phyloP scores from a whole-genome alignment of 2,113 vertebrate genomes.

The Calidris pygmaea region DNA sequence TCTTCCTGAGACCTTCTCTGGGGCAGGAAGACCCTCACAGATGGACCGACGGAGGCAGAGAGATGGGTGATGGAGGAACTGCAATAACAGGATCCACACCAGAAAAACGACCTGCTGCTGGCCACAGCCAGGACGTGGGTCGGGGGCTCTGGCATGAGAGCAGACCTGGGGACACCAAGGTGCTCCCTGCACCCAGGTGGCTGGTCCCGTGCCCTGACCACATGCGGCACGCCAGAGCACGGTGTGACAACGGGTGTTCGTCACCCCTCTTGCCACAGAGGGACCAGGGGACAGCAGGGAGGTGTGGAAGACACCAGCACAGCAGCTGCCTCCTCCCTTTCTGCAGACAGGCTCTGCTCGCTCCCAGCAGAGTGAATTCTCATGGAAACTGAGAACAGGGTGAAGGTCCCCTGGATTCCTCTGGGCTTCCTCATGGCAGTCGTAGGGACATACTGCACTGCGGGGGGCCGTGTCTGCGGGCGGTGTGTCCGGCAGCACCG shows the following conservation, averaged over 20 bases:
- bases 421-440: not conserved
- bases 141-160: not conserved
- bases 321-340: fast-evolving
- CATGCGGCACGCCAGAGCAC: no score
- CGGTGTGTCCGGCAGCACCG: fast-evolving
- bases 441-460: fast-evolving
- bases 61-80: not conserved
- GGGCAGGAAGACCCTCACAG: not conserved
- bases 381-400: not conserved
- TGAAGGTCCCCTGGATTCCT: not conserved
- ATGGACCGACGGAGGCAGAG: not conserved
- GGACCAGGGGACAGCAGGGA: not conserved
- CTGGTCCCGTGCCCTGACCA: no score
- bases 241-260: fast-evolving
- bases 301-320: not conserved
- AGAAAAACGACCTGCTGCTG: fast-evolving
- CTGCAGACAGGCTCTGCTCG: not conserved
- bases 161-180: not conserved
- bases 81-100: not conserved
- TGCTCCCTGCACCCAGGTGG: fast-evolving
- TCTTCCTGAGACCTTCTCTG: not conserved
- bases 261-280: not conserved
- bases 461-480: not conserved
- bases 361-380: not conserved
- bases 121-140: fast-evolving